phyloP scores from a whole-genome alignment of 2,113 vertebrate species.

The Mungos mungo region DNA sequence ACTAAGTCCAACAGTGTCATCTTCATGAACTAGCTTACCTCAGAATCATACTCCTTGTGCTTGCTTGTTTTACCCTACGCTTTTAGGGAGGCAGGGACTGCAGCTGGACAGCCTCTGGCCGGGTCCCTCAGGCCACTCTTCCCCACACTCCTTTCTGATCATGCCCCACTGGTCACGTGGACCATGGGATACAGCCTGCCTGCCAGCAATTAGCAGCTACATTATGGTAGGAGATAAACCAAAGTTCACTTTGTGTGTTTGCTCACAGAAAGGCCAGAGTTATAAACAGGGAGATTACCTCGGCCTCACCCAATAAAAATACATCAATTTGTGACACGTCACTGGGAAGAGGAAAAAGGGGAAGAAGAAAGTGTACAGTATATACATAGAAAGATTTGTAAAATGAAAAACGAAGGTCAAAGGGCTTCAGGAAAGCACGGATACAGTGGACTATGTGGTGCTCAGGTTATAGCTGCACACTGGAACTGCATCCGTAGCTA shows the following conservation, averaged over 20 bases:
- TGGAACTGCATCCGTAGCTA: not conserved
- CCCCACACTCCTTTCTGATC: conserved; percentile 48
- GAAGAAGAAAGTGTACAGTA: not conserved
- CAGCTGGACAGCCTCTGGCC: not conserved
- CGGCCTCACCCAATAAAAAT: conserved; percentile 81
- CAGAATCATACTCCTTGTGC: conserved; percentile 58
- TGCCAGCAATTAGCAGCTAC: conserved; percentile 80
- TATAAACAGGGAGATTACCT: conserved; percentile 81
- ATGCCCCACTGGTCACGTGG: conserved; percentile 58
- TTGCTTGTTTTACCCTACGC: not conserved
- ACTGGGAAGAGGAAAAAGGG: conserved; percentile 54
- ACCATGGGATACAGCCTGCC: conserved; percentile 65
- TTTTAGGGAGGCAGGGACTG: not conserved
- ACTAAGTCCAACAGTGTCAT: conserved; percentile 14
- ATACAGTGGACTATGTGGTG: not conserved
- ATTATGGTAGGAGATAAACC: conserved; percentile 81
- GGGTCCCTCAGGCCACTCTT: not conserved
- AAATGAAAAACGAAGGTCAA: conserved; percentile 62
- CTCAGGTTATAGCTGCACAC: not conserved
- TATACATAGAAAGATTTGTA: not conserved
- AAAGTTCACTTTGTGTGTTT: conserved; percentile 87
- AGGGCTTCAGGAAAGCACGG: not conserved
- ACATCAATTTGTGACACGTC: conserved; percentile 65
- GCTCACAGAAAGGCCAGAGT: conserved; percentile 80
- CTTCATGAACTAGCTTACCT: conserved; percentile 76